Evolutionary conservation across 2,888 invertebrate species (phyloP).

Genomic region (Liodrosophila aerea): DNA sequence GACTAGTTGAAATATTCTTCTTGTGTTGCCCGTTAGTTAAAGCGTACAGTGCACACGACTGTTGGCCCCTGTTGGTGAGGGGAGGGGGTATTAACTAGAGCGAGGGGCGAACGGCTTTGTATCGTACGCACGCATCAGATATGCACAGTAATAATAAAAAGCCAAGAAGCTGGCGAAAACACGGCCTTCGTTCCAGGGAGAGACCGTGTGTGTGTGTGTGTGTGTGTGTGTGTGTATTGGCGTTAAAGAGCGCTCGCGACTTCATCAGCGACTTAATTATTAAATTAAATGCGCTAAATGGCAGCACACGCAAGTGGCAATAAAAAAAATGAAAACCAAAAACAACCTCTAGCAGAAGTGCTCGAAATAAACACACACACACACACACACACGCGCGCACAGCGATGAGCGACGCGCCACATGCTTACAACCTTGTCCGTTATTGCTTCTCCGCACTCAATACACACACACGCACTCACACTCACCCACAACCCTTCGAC

Average conservation of each 20-base stretch:
- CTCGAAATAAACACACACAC: conserved; percentile 26
- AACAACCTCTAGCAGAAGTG: conserved; percentile 39
- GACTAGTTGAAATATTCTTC: too few relatives aligned
- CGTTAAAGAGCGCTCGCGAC: conserved; percentile 48
- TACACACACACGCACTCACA: conserved; percentile 32
- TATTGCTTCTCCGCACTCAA: conserved; percentile 48
- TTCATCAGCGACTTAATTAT: conserved; percentile 73
- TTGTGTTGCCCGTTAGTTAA: too few relatives aligned
- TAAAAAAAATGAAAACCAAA: conserved; percentile 55
- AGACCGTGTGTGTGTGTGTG: not conserved
- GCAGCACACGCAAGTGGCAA: conserved; percentile 72
- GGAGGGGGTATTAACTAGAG: too few relatives aligned
- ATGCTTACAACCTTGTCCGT: conserved; percentile 73
- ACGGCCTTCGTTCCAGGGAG: not conserved
- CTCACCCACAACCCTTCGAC: conserved; percentile 43
- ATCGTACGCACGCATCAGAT: conserved; percentile 2
- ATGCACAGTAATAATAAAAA: too few relatives aligned
- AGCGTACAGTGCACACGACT: too few relatives aligned
- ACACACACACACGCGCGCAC: conserved; percentile 7
- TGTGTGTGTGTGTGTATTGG: conserved; percentile 9
- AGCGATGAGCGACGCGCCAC: conserved; percentile 37
- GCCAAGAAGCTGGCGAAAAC: not conserved
- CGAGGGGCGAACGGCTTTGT: not conserved
- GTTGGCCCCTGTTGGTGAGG: too few relatives aligned
- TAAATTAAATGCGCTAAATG: conserved; percentile 76